Evolutionary conservation across 2,888 invertebrate species (phyloP), one percentile per base, ranked within the genome.

Genomic region (Xylophagus ater): DNA sequence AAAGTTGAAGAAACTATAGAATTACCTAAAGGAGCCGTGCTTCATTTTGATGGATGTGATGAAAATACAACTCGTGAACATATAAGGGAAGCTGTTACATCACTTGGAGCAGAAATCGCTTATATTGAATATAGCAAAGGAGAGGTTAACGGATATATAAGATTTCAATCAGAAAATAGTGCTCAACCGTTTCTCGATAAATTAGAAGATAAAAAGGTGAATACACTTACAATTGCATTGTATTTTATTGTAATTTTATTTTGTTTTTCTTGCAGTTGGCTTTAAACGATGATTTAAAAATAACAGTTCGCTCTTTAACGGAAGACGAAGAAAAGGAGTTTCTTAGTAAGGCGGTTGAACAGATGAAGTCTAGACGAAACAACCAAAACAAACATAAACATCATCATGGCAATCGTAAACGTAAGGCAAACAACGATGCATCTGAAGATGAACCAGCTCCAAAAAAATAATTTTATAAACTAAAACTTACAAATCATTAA

Each of bases 51-150:
- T 21, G 77, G 78, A 9, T 66, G 71, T 3, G 74, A 75, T 10
- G 74, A 69, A 34, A 74, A 70, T 25, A 66, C 70, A 54, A 67
- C 74, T 2, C 69, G 86, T 21, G 87, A 89, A 57, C 71, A 78
- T 48, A 73, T 92, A 18, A 86, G 81, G 53, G 74, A 76, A 40
- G 75, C 76, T 28, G 67, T 90, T 4, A 57, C 55, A 25, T 24
- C 37, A n/a, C 12, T 43, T 2, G 44, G 43, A 4, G 51, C 52
- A n/a, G 58, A 78, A 24, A 67, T 83, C 32, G 79, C 81, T 1
- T 90, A 73, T 57, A 72, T 89, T 45, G 84, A 86, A 55, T 87
- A 76, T 57, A 76, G 73, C 49, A 74, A 74, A 36, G 87, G 85
- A 1, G 78, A 85, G 47, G 64, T 71, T 4, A 73, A 78, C 50